Base-by-base conservation (phyloP, 2,113 vertebrate genomes). In the Ictidomys tridecemlineatus region DNA sequence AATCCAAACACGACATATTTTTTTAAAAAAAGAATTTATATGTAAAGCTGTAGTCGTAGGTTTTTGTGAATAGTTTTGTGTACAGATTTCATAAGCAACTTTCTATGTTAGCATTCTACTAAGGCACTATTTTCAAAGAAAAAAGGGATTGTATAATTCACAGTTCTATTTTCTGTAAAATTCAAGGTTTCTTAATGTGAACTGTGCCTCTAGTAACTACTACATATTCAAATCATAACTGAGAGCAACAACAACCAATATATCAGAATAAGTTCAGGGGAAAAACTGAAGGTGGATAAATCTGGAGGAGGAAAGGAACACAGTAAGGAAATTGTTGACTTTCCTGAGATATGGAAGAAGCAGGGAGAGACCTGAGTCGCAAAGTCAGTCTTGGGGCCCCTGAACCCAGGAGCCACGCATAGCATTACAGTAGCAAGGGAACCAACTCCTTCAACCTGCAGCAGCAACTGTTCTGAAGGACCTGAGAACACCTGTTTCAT, bases 161-260 rank as follows among this genome's bases (percentile, higher is more conserved):
- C 11, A 67, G 69, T 26, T 89, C 42, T 42, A 28, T 96, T 95
- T 96, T 92, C n/a, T 93, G 4, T 89, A 80, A 87, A 34, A 86
- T 69, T 85, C 72, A 96, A 89, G 34, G 24, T 95, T 53, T 93
- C 5, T 85, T 58, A 45, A 11, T 86, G 87, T 61, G 28, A 72
- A 18, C 37, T 48, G 17, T n/a, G n/a, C n/a, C 61, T 88, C 37
- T 6, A 80, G 37, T 61, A 97, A 79, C 58, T 73, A 42, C 32
- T 83, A 30, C 4, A 39, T 69, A 73, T 92, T 90, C 20, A 16
- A 78, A 56, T 92, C 32, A 85, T 8, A 45, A 12, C 8, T 79
- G 74, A 86, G 48, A 97, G 77, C 42, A 53, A 1, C n/a, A 88
- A 74, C 37, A 77, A 39, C 92, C 93, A 95, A 48, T 39, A 22